Conservation (phyloP, 2,113 vertebrate species). For the Saiga tatarica region DNA sequence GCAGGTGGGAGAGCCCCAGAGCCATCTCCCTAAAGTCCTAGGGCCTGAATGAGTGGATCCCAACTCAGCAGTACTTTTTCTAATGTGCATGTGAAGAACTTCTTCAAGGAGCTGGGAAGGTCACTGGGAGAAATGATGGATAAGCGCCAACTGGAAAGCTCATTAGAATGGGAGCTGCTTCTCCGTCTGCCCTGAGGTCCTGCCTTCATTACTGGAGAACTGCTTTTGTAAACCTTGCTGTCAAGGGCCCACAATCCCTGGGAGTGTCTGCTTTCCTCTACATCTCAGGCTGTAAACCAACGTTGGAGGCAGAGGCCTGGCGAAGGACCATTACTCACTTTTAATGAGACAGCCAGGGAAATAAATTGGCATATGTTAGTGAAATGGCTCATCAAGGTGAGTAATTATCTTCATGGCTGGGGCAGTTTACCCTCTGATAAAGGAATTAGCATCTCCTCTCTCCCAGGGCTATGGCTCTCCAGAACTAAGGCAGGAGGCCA, state of each 20-base stretch:
- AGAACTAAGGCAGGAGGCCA: not conserved
- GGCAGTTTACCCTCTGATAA: slow-evolving; percentile 58
- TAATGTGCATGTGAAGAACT: not conserved
- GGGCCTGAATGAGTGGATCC: not conserved
- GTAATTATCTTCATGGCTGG: slow-evolving; percentile 67
- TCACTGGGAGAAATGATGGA: not conserved
- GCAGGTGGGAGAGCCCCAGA: not conserved
- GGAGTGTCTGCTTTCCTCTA: not conserved
- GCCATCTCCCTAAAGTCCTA: not conserved
- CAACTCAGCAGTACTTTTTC: not conserved
- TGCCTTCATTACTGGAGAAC: slow-evolving; percentile 52
- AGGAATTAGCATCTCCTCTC: slow-evolving; percentile 48
- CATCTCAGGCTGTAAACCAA: slow-evolving; percentile 40
- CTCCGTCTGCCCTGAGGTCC: not conserved
- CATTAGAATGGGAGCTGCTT: slow-evolving; percentile 32
- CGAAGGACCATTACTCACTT: slow-evolving; percentile 69
- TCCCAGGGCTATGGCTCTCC: not conserved
- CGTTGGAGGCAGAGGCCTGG: slow-evolving; percentile 50
- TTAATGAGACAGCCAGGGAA: slow-evolving; percentile 77
- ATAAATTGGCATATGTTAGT: slow-evolving; percentile 75
- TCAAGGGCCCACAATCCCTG: not conserved
- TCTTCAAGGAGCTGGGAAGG: slow-evolving; percentile 50
- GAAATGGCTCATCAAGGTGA: slow-evolving; percentile 75
- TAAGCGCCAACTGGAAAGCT: not conserved
- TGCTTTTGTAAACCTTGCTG: not conserved